These are phyloP conservation scores for Thamnophis sirtalis DNA, from an alignment of 2,113 vertebrate species.

Conservation along the genomic window DNA sequence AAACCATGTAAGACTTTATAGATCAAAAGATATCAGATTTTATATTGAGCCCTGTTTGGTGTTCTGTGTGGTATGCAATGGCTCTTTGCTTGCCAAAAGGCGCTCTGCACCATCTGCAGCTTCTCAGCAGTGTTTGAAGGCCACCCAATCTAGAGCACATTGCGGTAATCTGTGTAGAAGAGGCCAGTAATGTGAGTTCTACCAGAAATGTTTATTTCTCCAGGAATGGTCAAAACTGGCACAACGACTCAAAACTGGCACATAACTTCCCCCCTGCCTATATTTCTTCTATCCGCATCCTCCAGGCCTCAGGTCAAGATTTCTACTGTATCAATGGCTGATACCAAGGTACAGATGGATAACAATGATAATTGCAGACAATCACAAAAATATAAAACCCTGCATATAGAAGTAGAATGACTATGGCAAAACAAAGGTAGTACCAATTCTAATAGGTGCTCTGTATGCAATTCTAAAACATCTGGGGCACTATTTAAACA, in stretches of 20 bases:
- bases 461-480: background rate
- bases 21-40: background rate
- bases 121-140: background rate
- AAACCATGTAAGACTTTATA: background rate
- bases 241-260: background rate
- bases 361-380: background rate
- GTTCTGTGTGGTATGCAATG: background rate
- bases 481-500: background rate
- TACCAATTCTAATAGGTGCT: background rate
- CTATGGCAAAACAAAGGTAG: background rate
- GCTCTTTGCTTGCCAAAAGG: background rate
- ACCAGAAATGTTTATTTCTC: background rate
- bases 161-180: background rate
- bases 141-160: background rate
- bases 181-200: background rate
- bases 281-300: background rate
- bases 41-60: background rate
- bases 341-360: background rate
- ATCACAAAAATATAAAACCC: background rate
- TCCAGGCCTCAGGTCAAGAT: background rate
- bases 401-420: background rate
- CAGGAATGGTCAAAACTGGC: background rate
- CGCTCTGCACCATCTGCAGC: background rate
- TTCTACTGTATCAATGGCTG: background rate
- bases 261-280: background rate